Base-by-base conservation (phyloP, 2,888 invertebrate genomes). In the Brachynemurus nebulosus region DNA sequence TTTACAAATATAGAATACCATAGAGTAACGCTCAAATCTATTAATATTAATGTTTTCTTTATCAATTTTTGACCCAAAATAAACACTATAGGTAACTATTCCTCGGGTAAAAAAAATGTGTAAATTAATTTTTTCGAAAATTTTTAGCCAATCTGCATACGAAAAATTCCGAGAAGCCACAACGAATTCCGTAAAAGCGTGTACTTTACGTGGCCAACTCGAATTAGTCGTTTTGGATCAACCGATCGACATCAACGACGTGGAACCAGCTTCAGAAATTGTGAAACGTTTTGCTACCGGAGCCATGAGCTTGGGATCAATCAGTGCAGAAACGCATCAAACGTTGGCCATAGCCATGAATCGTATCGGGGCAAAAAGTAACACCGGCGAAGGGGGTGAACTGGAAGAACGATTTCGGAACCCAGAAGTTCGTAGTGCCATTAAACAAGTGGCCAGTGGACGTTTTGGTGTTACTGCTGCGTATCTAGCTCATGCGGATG, bases 381-480 rank as follows among this genome's bases (percentile, higher is more conserved):
- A 98, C 65, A 98, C 98, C 0, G 98, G 98, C 18, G 98, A 98
- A 68, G 98, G 98, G 46, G 98, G 89, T 46, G 85, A 86, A 63
- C 75, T 83, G 57, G 76, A 83, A 0, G 84, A 85, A 55, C 69
- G 85, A 45, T 93, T 91, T 62, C 66, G 88, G 46, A 73, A 76
- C 55, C 62, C 68, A 55, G 72, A 86, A 66, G 80, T 76, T 53
- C 76, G 96, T 9, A 97, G 97, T 1, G 85, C 96, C 7, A 98
- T 98, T 59, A 98, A 98, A 64, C 98, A 98, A 72, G 93, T 98
- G 12, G 98, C 98, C 6, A 95, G 95, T 6, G 98, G 97, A 6
- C 77, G 98, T 40, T 98, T 98, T 67, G 97, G 98, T 7, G 98
- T 98, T 3, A 98, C 96, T 0, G 92, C 95, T 11, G 86, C 93